These are phyloP conservation scores for Anableps anableps DNA, from an alignment of 2,797 vertebrate genomes.

Conservation along the genomic window DNA sequence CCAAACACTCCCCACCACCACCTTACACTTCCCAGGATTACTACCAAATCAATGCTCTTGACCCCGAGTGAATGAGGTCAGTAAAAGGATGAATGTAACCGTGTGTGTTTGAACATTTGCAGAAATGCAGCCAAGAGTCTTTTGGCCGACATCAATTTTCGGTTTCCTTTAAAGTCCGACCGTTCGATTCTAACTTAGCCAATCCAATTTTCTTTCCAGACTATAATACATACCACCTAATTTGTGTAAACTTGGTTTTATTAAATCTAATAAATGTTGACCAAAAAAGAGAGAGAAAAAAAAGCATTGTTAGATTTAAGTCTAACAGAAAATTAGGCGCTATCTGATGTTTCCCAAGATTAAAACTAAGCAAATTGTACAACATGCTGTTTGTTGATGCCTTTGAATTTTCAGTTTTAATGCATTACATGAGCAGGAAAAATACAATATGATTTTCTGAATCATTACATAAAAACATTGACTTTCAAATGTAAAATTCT, in stretches of 20 bases:
- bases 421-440: neutral
- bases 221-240: neutral
- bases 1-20: neutral
- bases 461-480: neutral
- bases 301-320: no score
- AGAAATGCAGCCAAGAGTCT: neutral
- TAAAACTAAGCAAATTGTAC: neutral
- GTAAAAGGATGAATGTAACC: conserved; percentile 51
- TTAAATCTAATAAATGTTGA: neutral
- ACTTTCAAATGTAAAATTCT: neutral
- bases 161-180: neutral
- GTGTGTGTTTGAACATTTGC: conserved; percentile 16
- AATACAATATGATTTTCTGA: neutral
- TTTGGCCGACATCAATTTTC: neutral
- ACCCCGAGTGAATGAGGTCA: conserved; percentile 40
- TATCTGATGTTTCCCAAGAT: no score
- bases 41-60: conserved; percentile 58
- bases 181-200: neutral
- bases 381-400: neutral
- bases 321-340: no score
- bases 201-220: neutral
- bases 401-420: neutral
- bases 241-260: neutral
- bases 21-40: conserved; percentile 28
- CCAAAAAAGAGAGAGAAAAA: neutral